Conservation (phyloP, 2,888 invertebrate species). For the Amphiduros pacificus region DNA sequence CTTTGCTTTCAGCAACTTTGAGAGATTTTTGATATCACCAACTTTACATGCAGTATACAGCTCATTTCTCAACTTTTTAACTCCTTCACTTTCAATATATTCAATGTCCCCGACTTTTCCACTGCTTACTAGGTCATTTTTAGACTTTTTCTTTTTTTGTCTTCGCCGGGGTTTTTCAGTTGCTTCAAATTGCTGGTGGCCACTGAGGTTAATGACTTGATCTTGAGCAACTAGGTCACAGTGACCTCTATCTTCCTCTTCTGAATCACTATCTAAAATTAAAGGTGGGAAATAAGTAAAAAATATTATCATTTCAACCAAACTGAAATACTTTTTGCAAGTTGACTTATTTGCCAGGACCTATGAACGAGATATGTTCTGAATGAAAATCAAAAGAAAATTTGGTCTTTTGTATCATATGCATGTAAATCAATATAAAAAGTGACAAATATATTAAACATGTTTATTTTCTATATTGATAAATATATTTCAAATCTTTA, state of each 20-base stretch:
- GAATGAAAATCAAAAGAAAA: neutral
- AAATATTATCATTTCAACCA: too few species aligned
- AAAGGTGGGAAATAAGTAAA: neutral
- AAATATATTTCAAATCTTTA: too few species aligned
- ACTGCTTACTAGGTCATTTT: too few species aligned
- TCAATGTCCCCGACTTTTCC: too few species aligned
- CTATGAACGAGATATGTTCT: neutral
- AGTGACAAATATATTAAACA: too few species aligned
- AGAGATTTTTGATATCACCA: slow-evolving; percentile 37
- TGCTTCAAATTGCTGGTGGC: slow-evolving; percentile 1
- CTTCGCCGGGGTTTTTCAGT: slow-evolving; percentile 8
- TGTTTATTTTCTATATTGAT: too few species aligned
- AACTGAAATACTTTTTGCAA: neutral
- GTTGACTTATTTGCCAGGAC: neutral
- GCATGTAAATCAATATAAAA: too few species aligned
- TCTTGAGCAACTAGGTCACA: too few species aligned
- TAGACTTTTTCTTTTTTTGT: slow-evolving; percentile 7
- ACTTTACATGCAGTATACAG: slow-evolving; percentile 55
- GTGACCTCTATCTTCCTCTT: neutral
- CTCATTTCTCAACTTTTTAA: slow-evolving; percentile 41
- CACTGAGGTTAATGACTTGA: too few species aligned
- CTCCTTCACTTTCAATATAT: too few species aligned
- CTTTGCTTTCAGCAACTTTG: neutral
- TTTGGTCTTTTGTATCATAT: too few species aligned
- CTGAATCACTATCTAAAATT: neutral